Base-by-base conservation (phyloP, 2,797 vertebrate genomes). In the Ctenochaetus hawaiiensis region DNA sequence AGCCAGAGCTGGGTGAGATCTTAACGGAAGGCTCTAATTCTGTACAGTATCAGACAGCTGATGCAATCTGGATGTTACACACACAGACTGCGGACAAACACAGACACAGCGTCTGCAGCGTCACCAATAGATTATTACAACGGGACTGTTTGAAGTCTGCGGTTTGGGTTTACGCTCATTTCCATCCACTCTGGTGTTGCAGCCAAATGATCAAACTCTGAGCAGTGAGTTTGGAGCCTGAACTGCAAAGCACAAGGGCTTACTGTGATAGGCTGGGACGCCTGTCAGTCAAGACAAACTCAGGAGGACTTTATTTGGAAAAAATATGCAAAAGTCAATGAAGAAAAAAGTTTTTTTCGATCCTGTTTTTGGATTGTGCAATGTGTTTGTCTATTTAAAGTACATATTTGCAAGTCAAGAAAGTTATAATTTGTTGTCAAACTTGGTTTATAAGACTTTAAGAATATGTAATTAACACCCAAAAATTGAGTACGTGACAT, bases 1-100 rank as follows among this genome's bases (percentile, higher is more conserved):
- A 90, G 86, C 83, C 87, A 89, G 64, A 59, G 80, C 68, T 49
- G 76, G 59, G 74, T 72, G 76, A 80, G 73, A 88, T 87, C 82
- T 89, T 76, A 75, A 73, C 59, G 39, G 57, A 57, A 75, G 63
- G 74, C 78, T 87, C 59, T 83, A 77, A 84, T 82, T 70, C 75
- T 64, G 83, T 76, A 72, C 70, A 65, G 70, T 77, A 79, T 76
- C 67, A 87, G 76, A 84, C 76, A 82, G 81, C 80, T 81, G 86
- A 91, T 37, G 64, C 73, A 82, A 83, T 83, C 56, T 2, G 37
- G 67, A 49, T 58, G 64, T 65, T 78, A 59, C 65, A 62, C 57
- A 75, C 45, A 54, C 52, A 80, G 67, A 71, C 76, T 43, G 67
- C n/a, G 69, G 43, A 70, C 48, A 81, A 81, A 76, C 51, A 53